A percentile compares a stretch with the other conserved stretches of the same genome.
Evolutionary conservation across 2,888 invertebrate genomes (phyloP).

Genomic region (Morinoia aosen): DNA sequence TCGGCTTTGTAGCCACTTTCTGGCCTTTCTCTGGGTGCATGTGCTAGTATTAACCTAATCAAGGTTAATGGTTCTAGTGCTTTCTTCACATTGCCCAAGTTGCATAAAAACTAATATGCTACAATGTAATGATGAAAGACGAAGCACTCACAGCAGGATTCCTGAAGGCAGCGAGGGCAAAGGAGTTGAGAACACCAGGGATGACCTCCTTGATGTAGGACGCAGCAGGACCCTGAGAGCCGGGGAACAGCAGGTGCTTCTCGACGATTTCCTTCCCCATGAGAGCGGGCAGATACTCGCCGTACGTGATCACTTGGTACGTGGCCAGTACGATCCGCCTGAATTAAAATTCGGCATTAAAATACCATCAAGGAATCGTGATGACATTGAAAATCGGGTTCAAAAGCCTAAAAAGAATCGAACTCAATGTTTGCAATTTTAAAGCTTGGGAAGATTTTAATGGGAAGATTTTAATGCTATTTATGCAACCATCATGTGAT

Average conservation of each 20-base stretch:
- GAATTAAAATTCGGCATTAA: neutral
- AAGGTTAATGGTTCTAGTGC: too few species aligned
- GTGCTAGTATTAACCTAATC: too few species aligned
- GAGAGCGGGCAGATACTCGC: conserved; percentile 60
- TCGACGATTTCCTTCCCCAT: conserved; percentile 60
- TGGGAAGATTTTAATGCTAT: too few species aligned
- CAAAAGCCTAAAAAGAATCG: neutral
- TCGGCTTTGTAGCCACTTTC: too few species aligned
- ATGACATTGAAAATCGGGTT: neutral
- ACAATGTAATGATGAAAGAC: neutral
- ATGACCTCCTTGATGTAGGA: conserved; percentile 64
- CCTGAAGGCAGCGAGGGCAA: conserved; percentile 63
- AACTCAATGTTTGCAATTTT: neutral
- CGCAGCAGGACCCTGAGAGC: conserved; percentile 59
- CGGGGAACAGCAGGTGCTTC: conserved; percentile 63
- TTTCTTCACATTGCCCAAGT: too few species aligned
- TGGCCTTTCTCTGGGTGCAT: too few species aligned
- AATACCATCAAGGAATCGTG: neutral
- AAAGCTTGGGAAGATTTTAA: neutral
- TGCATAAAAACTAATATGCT: too few species aligned
- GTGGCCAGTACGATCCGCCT: conserved; percentile 64
- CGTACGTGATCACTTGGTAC: conserved; percentile 62
- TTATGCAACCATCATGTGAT: too few species aligned
- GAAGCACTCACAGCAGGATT: conserved; percentile 34
- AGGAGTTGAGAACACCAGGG: conserved; percentile 63